A percentile compares a stretch with the other conserved stretches of the same genome.
Evolutionary conservation across 2,888 invertebrate species (phyloP).

Genomic region (Cyaniris semiargus): DNA sequence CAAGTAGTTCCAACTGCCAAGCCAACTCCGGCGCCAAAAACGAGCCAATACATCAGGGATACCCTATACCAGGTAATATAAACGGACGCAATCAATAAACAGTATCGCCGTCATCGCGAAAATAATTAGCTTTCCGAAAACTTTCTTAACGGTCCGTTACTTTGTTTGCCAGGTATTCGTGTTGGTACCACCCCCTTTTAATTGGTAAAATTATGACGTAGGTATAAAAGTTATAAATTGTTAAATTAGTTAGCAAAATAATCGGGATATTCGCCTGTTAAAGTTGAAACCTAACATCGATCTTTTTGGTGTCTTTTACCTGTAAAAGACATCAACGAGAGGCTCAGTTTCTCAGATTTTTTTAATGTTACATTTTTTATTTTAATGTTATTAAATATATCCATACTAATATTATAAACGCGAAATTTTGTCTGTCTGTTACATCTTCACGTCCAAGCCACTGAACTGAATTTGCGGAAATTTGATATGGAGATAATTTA

Average conservation of each 20-base stretch:
- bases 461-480: too few relatives aligned
- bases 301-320: too few relatives aligned
- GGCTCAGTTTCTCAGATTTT: too few relatives aligned
- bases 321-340: too few relatives aligned
- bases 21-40: constrained; percentile 27
- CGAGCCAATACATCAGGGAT: neutral
- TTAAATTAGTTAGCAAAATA: neutral
- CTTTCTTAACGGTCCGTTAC: constrained; percentile 27
- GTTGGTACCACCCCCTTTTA: neutral
- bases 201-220: neutral
- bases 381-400: too few relatives aligned
- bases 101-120: constrained; percentile 53
- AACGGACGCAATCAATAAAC: constrained; percentile 72
- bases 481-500: too few relatives aligned
- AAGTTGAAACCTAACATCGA: neutral
- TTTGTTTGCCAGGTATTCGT: constrained; percentile 8
- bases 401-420: too few relatives aligned
- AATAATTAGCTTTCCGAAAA: constrained; percentile 43
- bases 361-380: too few relatives aligned
- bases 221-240: neutral
- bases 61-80: constrained; percentile 42
- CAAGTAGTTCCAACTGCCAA: neutral
- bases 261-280: neutral
- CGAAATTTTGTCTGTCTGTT: too few relatives aligned
- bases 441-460: too few relatives aligned